Evolutionary conservation across 2,113 vertebrate species (phyloP).

Genomic region (Lycaon pictus): DNA sequence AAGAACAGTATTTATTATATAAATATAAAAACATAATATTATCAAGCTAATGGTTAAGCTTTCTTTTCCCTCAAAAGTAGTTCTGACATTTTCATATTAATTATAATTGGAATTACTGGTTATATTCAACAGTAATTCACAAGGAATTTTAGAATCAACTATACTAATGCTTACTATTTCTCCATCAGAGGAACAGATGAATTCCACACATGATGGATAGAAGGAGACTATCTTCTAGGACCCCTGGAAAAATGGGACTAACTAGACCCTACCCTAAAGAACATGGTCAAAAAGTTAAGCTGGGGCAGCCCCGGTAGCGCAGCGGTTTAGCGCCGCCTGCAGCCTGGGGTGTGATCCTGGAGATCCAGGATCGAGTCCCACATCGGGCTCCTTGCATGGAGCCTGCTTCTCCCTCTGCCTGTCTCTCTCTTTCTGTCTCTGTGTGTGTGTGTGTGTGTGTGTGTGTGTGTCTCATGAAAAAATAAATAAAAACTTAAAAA

Average conservation of each 20-base stretch:
- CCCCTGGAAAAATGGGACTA: not conserved
- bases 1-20: not conserved
- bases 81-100: not conserved
- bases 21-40: not conserved
- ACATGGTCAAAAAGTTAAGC: not conserved
- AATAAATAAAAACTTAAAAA: no score
- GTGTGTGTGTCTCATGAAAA: no score
- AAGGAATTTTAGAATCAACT: conserved; percentile 44
- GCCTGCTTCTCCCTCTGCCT: no score
- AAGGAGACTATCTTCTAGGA: not conserved
- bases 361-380: no score
- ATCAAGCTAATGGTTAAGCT: conserved; percentile 25
- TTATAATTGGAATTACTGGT: not conserved
- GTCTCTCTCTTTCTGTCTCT: no score
- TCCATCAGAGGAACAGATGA: not conserved
- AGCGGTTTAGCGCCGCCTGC: no score
- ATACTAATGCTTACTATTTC: not conserved
- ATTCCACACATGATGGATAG: not conserved
- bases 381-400: no score
- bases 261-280: not conserved
- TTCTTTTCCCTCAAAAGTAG: not conserved
- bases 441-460: no score
- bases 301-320: no score
- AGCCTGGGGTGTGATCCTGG: no score
- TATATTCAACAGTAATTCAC: conserved; percentile 5